A percentile compares a stretch with the other conserved stretches of the same genome.
Evolutionary conservation across 2,888 invertebrate genomes (phyloP).

Genomic region (Orchesellides sinensis): DNA sequence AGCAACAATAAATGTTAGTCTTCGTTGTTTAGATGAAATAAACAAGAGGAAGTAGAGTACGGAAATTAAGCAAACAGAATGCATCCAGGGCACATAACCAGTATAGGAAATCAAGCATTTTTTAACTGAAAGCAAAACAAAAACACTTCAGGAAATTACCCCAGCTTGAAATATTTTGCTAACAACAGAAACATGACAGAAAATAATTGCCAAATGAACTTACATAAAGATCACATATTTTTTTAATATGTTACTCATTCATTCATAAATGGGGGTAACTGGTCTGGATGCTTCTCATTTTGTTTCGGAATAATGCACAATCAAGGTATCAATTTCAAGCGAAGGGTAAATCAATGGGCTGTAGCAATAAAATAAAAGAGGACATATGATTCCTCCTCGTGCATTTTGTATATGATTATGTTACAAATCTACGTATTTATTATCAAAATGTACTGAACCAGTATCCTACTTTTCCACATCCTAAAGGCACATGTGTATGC

Average conservation of each 20-base stretch:
- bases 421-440: neutral
- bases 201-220: neutral
- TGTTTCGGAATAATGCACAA: neutral
- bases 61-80: neutral
- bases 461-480: constrained; percentile 16
- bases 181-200: neutral
- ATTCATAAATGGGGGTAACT: too few species aligned
- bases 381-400: neutral
- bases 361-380: neutral
- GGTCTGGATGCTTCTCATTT: too few species aligned
- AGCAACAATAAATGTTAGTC: too few species aligned
- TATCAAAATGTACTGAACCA: neutral
- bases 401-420: neutral
- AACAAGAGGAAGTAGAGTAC: too few species aligned
- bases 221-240: neutral
- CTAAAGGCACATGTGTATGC: constrained; percentile 6
- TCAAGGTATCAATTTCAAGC: neutral
- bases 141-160: neutral
- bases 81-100: too few species aligned
- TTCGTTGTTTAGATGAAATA: too few species aligned
- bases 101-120: neutral
- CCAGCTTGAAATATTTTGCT: neutral
- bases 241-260: neutral
- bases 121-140: neutral
- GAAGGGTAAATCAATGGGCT: neutral